Base-by-base conservation (phyloP, 2,797 vertebrate species). In the Thripadectes ignobilis region DNA sequence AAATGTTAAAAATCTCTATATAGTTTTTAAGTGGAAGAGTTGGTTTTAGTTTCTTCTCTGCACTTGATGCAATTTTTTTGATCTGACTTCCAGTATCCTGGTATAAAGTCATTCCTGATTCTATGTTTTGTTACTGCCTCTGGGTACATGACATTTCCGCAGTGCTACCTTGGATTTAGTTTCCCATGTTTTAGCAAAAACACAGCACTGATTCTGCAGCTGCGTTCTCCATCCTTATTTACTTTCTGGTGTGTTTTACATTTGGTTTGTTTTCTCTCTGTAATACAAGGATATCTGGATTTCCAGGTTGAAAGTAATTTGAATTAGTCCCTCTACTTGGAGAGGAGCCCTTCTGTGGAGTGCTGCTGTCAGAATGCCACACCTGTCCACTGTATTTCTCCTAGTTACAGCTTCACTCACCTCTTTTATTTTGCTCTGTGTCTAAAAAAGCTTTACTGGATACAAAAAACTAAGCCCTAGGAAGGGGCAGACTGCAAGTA, bases 31-130 rank as follows among this genome's bases (percentile, higher is more conserved):
- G 32, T 68, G 85, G 63, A 55, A 74, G 12, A 51, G 32, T 73
- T 72, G 19, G 52, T 8, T 87, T 96, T 86, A 58, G 48, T 92
- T 77, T 94, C 65, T 66, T 48, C 87, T 95, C 95, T 88, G 82
- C 46, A 43, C 76, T 93, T 85, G 34, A 26, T 87, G 66, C 69
- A 63, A 27, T 58, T 89, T 90, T 88, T 92, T 58, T 49, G 7
- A 30, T 65, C 55, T 54, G 24, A 14, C n/a, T 96, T 92, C 84
- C 38, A 69, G 14, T 58, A 55, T 38, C 29, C 24, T 62, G 15
- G 26, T 85, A n/a, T 10, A 26, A 86, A 78, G 30, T 63, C 51
- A n/a, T 84, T 82, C 55, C 82, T 29, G 16, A 58, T 6, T 75
- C 68, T 4, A 23, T 55, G 55, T 90, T 93, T 51, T 58, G 68